phyloP scores from a whole-genome alignment of 2,113 vertebrate genomes.

The Bos taurus region ARS-UCD2.0 NC_037352.1:3146001-3146500 shows the following conservation, averaged over 20 bases:
- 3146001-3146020: neutral
- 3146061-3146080: neutral
- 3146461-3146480: neutral
- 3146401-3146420: neutral
- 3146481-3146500: neutral
- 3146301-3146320: neutral
- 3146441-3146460: neutral
- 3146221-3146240: neutral
- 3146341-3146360: neutral
- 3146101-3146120: neutral
- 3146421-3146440: neutral
- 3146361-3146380: neutral
- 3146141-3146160: neutral
- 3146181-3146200: neutral
- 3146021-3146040: neutral
- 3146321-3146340: neutral
- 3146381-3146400: neutral
- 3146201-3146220: neutral
- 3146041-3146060: neutral
- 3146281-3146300: neutral
- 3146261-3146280: neutral
- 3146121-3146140: neutral
- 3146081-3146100: neutral
- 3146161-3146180: neutral
- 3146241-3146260: neutral